A percentile compares a stretch with the other conserved stretches of the same genome.
phyloP scores from a whole-genome alignment of 2,797 vertebrate genomes.

The Oreortyx pictus region DNA sequence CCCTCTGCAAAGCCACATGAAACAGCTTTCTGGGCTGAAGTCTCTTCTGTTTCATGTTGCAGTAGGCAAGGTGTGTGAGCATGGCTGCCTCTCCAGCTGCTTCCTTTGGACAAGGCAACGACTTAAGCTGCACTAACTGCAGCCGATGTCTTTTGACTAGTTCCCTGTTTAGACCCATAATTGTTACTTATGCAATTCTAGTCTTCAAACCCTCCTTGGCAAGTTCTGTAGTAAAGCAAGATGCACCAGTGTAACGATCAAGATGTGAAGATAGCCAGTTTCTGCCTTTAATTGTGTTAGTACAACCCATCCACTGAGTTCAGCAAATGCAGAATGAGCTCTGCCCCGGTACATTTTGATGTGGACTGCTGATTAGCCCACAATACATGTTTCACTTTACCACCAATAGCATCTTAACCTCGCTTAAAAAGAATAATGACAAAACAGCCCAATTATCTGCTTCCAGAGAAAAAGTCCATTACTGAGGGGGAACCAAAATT shows the following conservation, averaged over 20 bases:
- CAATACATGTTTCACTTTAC: conserved; percentile 37
- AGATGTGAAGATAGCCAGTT: background rate
- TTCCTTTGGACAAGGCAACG: background rate
- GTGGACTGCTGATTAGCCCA: conserved; percentile 52
- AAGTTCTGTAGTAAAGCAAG: background rate
- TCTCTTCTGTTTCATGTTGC: background rate
- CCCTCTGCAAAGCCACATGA: background rate
- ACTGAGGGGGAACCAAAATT: conserved; percentile 47
- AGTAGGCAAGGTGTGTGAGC: background rate
- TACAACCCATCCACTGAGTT: conserved; percentile 27
- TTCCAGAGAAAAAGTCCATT: conserved; percentile 56
- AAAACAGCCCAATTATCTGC: conserved; percentile 66
- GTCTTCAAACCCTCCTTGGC: conserved; percentile 12
- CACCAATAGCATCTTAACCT: conserved; percentile 56
- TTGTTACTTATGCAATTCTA: conserved; percentile 13
- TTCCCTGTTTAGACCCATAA: conserved; percentile 33
- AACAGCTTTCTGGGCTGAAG: background rate
- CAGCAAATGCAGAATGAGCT: conserved; percentile 36
- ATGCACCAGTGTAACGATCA: rapidly evolving
- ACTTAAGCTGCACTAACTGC: background rate
- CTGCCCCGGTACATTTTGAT: conserved; percentile 37
- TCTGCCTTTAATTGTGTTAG: conserved; percentile 32
- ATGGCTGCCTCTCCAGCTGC: background rate
- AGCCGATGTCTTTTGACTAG: background rate
- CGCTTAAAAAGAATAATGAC: conserved; percentile 61